phyloP scores from a whole-genome alignment of 2,888 invertebrate species.

The Athalia cordata region DNA sequence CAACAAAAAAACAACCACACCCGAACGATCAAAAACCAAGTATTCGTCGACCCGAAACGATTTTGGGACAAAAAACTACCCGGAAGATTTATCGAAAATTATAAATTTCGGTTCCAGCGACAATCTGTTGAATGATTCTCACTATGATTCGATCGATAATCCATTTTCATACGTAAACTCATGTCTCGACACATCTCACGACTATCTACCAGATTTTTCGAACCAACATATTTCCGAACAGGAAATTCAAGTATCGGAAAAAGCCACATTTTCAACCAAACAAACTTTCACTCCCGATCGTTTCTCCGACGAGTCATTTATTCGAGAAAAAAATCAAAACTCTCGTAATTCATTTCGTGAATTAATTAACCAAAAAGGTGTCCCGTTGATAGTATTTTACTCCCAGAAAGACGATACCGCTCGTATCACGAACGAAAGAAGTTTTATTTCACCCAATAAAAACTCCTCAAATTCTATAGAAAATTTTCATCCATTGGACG shows the following conservation, averaged over 20 bases:
- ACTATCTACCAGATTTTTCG: conserved; percentile 14
- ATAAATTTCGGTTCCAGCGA: conserved; percentile 25
- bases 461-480: conserved; percentile 8
- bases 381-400: conserved; percentile 52
- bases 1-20: conserved; percentile 46
- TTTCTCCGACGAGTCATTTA: conserved; percentile 47
- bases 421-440: background rate
- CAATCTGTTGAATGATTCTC: conserved; percentile 34
- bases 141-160: conserved; percentile 11
- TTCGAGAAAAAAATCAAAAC: conserved; percentile 62
- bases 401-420: conserved; percentile 47
- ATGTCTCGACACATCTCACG: conserved; percentile 33
- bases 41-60: background rate
- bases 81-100: background rate
- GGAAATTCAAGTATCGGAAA: background rate
- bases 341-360: conserved; percentile 52
- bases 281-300: background rate
- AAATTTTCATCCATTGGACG: conserved; percentile 48
- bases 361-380: conserved; percentile 45
- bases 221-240: conserved; percentile 1
- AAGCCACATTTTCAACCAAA: conserved; percentile 23
- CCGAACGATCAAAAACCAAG: conserved; percentile 9
- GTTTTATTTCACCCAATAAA: background rate
- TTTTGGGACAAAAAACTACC: conserved; percentile 12
- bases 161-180: conserved; percentile 40